A percentile compares a stretch with the other conserved stretches of the same genome.
Evolutionary conservation across 2,888 invertebrate species (phyloP).

Genomic region (Chrysodeixis includens): DNA sequence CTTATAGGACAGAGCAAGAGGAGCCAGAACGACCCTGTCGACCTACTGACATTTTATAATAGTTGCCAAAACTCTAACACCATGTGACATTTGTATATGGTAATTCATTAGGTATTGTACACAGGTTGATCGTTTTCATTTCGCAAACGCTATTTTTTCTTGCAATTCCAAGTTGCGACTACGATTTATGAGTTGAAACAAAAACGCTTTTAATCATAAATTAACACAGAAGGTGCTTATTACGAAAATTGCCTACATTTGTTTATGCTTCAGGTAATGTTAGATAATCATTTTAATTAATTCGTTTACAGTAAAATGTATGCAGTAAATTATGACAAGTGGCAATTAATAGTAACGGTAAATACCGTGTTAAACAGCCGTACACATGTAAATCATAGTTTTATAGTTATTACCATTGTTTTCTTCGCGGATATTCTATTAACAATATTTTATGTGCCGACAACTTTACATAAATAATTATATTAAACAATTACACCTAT

Average conservation of each 20-base stretch:
- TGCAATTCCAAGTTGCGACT: slow-evolving; percentile 34
- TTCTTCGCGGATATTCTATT: slow-evolving; percentile 3
- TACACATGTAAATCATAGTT: slow-evolving; percentile 3
- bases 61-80: slow-evolving; percentile 48
- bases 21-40: slow-evolving; percentile 25
- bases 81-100: slow-evolving; percentile 52
- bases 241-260: slow-evolving; percentile 32
- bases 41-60: slow-evolving; percentile 55
- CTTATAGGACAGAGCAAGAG: slow-evolving; percentile 13
- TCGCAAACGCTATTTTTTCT: slow-evolving; percentile 47
- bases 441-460: not conserved
- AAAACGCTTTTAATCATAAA: slow-evolving; percentile 41
- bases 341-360: not conserved
- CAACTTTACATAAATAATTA: too few species aligned
- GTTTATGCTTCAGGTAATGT: slow-evolving; percentile 16
- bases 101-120: slow-evolving; percentile 38
- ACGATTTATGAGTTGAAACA: slow-evolving; percentile 57
- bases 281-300: slow-evolving; percentile 41
- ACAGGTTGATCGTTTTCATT: slow-evolving; percentile 42
- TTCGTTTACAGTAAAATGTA: slow-evolving; percentile 13
- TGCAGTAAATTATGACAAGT: slow-evolving; percentile 1
- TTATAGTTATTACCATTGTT: slow-evolving; percentile 1
- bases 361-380: not conserved
- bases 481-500: not conserved
- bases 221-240: slow-evolving; percentile 41